Evolutionary conservation across 1,140 invertebrate species (phyloP), one percentile per base, ranked within the genome.

Genomic region (Glossosoma conforme): DNA sequence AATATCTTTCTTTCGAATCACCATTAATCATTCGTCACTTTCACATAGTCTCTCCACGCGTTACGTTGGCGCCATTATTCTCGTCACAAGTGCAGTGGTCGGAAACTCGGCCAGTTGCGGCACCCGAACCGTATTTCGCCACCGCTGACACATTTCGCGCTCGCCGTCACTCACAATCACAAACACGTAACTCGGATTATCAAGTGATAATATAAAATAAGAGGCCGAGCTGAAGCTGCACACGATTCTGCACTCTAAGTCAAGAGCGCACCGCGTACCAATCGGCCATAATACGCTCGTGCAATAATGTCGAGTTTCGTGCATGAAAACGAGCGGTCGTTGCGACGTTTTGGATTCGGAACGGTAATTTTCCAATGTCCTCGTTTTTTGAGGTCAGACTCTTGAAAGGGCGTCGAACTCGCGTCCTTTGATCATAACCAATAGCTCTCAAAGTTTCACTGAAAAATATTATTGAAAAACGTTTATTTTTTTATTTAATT

Each of bases 321-420:
- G 14, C n/a, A 18, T 2, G 15, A 9, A 9, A 10, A 2, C 5
- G 21, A 4, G 10, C 3, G 33, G 14, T n/a, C n/a, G n/a, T 36
- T 47, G 37, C 17, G 44, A 9, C 44, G 21, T 21, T 32, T 25
- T 38, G 44, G 19, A 19, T 18, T 9, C 47, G 28, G 35, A 17
- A 24, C 14, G 22, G 8, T 18, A 42, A 56, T 44, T 56, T 47
- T 50, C 54, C 43, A 51, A 52, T 52, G 54, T 56, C 54, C 54
- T 56, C 54, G 54, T 45, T 52, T 56, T 56, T 56, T 56, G 54
- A 56, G 54, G 54, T 56, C 54, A 52, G 46, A 38, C 28, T 52
- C 43, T 46, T 32, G 42, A 3, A 13, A 24, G 54, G 54, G 44
- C 49, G 35, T 43, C 54, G 54, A 56, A 56, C 54, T 42, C 49